These are phyloP conservation scores for Ciona savignyi DNA, from an alignment of 23 tunicate species.

Conservation along the genomic window DNA sequence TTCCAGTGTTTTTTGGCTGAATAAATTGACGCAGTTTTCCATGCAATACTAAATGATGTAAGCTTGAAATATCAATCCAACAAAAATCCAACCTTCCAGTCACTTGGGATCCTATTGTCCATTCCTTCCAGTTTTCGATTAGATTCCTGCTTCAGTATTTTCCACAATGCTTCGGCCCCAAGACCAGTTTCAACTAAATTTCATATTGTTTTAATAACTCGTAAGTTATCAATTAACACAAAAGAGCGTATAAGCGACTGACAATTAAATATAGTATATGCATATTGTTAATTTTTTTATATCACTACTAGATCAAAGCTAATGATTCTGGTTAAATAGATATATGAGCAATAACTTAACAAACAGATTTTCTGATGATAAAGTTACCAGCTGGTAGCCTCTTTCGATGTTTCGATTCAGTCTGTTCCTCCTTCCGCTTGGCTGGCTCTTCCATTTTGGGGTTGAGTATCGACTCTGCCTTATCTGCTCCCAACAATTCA, in stretches of 20 bases:
- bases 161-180: constrained; percentile 84
- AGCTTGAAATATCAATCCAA: neutral
- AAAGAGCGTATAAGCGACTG: too few species aligned
- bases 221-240: too few species aligned
- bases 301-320: too few species aligned
- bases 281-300: too few species aligned
- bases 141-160: constrained; percentile 53
- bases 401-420: constrained; percentile 7
- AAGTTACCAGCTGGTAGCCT: constrained; percentile 32
- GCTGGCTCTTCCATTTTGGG: constrained; percentile 76
- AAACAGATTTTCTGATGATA: neutral
- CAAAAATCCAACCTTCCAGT: constrained; percentile 66
- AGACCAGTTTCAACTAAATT: constrained; percentile 60
- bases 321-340: too few species aligned
- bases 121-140: constrained; percentile 29
- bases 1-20: too few species aligned
- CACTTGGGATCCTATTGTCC: constrained; percentile 60
- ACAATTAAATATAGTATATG: too few species aligned
- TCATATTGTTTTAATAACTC: too few species aligned
- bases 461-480: constrained; percentile 77
- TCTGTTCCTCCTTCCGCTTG: constrained; percentile 13
- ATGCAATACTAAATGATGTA: neutral
- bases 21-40: too few species aligned
- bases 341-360: neutral
- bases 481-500: constrained; percentile 58